These are phyloP conservation scores for Drosophila quinaria DNA, from an alignment of 2,888 invertebrate species.

Conservation along the genomic window DNA sequence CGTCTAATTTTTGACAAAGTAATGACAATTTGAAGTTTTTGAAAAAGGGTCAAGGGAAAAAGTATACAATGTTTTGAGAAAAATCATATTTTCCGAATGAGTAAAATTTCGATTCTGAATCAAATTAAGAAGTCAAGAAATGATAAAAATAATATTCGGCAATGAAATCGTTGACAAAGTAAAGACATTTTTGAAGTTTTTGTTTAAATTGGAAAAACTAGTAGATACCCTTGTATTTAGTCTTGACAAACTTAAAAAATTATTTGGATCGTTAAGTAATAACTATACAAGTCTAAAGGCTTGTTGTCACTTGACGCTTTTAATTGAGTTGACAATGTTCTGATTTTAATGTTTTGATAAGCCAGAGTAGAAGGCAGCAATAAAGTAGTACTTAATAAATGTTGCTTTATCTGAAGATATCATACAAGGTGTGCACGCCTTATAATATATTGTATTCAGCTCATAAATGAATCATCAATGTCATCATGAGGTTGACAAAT, in stretches of 20 bases:
- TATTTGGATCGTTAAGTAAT: not conserved
- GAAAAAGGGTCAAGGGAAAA: too few relatives aligned
- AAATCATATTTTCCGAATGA: too few relatives aligned
- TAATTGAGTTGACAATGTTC: slow-evolving; percentile 36
- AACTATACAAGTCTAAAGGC: not conserved
- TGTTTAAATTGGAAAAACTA: not conserved
- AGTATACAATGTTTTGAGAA: too few relatives aligned
- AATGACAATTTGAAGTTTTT: too few relatives aligned
- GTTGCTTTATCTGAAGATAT: slow-evolving; percentile 38
- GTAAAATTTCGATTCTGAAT: too few relatives aligned
- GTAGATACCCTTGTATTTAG: not conserved
- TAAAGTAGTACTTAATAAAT: slow-evolving; percentile 14
- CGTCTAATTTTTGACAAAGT: too few relatives aligned
- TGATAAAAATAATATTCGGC: too few relatives aligned
- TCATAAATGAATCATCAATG: slow-evolving; percentile 47
- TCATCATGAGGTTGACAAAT: slow-evolving; percentile 34
- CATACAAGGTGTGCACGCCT: slow-evolving; percentile 18
- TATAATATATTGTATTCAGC: slow-evolving; percentile 12
- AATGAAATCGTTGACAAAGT: too few relatives aligned
- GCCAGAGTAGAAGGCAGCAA: slow-evolving; percentile 11
- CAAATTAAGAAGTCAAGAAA: too few relatives aligned
- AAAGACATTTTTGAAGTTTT: too few relatives aligned
- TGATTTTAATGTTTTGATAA: slow-evolving; percentile 36
- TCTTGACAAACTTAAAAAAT: not conserved
- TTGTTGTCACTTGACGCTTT: slow-evolving; percentile 15